Base-by-base conservation (phyloP, 92 coral and sea anemone genomes). In the Phymanthus crucifer region DNA sequence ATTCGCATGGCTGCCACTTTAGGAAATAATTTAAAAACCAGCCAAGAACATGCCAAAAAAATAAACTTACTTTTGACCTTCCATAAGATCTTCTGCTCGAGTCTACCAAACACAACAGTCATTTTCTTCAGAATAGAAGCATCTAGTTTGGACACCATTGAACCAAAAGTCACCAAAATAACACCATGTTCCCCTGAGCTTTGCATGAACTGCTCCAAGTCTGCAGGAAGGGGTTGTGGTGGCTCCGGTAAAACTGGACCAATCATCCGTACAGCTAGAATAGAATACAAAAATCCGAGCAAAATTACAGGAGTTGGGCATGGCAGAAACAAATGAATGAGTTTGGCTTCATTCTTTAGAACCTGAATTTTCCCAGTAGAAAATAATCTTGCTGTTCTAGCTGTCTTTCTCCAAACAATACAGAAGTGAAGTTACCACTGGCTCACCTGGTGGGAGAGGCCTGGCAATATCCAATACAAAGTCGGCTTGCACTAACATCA, bases 141-240 rank as follows among this genome's bases (percentile, higher is more conserved):
- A 23, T 84, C 68, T 9, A 72, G 19, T 5, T 32, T 52, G 10
- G 34, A 82, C 50, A 87, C 74, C 74, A 82, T 77, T 6, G 88
- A 50, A 19, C 88, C 88, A 79, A 79, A 84, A 5, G 88, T 38
- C 24, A 77, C 83, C 40, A 84, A 33, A 36, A 77, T 71, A 26
- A 84, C 87, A 47, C 87, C 87, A 21, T 72, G 40, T 40, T 84
- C 80, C 3, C 84, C 88, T 79, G 88, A 84, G 47, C 84, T 58
- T 72, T 84, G 76, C 84, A 84, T 84, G n/a, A 84, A 84, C 37
- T 71, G 72, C 40, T 84, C 88, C 29, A 84, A 79, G 10, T 86
- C 90, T 19, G 66, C 83, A 32, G 86, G 76, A 70, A 86, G 90
- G 1, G 86, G 86, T 58, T 86, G 48, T 40, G 86, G 79, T 43